A percentile compares a stretch with the other conserved stretches of the same genome.
Conservation (phyloP, 2,113 vertebrate species). For the Mus pahari region DNA sequence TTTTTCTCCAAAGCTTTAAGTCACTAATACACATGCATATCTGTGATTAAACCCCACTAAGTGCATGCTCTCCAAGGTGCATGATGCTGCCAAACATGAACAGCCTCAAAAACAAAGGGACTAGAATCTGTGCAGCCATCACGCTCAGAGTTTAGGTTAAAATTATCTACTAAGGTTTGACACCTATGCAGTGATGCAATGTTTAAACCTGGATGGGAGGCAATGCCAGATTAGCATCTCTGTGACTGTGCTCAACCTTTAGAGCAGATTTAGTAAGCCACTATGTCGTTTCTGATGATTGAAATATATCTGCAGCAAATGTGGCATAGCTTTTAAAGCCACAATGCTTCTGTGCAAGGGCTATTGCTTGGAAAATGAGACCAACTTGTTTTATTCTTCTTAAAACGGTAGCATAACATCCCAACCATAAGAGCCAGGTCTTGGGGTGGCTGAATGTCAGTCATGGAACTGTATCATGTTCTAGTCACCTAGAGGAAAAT, state of each 20-base stretch:
- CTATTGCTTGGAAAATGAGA: not conserved
- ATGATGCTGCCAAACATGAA: not conserved
- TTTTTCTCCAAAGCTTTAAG: conserved; percentile 48
- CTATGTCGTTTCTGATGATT: not conserved
- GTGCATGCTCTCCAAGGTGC: not conserved
- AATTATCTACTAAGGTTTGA: conserved; percentile 49
- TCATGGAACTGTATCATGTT: not conserved
- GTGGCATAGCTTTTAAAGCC: not conserved
- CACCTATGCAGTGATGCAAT: not conserved
- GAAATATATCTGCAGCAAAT: not conserved
- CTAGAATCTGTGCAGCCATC: conserved; percentile 61
- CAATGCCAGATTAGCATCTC: not conserved
- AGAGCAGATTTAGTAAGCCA: not conserved
- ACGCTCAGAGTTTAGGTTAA: conserved; percentile 69
- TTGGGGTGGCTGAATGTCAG: not conserved
- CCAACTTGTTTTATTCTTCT: not conserved
- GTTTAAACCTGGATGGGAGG: not conserved
- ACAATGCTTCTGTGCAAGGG: not conserved
- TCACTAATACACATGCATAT: not conserved
- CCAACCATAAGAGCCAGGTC: not conserved
- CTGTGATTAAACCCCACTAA: not conserved
- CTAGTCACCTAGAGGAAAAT: not conserved
- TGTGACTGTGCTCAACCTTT: not conserved
- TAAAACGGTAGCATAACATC: not conserved
- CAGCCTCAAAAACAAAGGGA: not conserved